phyloP scores from a whole-genome alignment of 2,888 invertebrate species.

The Drosophila subquinaria region DNA sequence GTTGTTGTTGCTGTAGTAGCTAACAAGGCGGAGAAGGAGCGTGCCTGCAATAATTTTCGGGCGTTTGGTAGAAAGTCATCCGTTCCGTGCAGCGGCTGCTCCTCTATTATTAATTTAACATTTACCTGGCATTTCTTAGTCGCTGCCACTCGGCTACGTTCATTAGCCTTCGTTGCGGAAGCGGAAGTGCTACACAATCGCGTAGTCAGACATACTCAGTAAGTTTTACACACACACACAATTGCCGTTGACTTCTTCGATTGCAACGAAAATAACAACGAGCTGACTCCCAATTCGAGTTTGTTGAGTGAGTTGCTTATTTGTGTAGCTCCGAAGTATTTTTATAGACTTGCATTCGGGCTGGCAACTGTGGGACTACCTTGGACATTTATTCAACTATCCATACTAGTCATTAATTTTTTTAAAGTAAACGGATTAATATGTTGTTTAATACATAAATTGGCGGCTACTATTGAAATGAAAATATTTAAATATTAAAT shows the following conservation, averaged over 20 bases:
- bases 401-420: not conserved
- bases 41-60: conserved; percentile 39
- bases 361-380: conserved; percentile 19
- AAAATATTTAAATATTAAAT: not conserved
- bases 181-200: conserved; percentile 80
- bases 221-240: conserved; percentile 27
- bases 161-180: conserved; percentile 75
- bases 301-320: conserved; percentile 52
- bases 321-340: conserved; percentile 57
- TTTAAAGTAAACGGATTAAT: not conserved
- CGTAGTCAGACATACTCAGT: conserved; percentile 76
- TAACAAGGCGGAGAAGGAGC: conserved; percentile 14
- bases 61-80: conserved; percentile 50
- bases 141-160: conserved; percentile 62
- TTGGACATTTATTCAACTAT: not conserved
- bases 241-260: conserved; percentile 47
- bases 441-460: not conserved
- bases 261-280: conserved; percentile 48
- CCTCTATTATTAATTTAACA: conserved; percentile 73
- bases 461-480: not conserved
- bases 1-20: not conserved
- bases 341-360: conserved; percentile 38
- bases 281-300: conserved; percentile 49
- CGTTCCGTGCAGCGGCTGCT: conserved; percentile 46
- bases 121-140: conserved; percentile 65